Conservation (phyloP, 2,888 invertebrate species). For the Drosophila planitibia region DNA sequence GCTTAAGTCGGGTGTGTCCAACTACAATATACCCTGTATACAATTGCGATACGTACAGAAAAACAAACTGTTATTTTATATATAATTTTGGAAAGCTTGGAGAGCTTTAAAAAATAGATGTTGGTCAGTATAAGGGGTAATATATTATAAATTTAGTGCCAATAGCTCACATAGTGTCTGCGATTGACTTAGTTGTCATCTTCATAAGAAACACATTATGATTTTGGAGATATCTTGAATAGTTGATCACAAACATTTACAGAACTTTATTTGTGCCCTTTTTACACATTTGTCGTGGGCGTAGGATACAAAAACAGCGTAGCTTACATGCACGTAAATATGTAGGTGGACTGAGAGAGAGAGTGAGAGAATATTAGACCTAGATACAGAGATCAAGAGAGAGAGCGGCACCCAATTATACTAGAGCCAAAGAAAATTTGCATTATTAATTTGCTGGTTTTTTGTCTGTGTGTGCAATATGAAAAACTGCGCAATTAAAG, state of each 20-base stretch:
- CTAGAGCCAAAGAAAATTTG: slow-evolving; percentile 50
- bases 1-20: neutral
- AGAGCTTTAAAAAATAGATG: neutral
- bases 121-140: neutral
- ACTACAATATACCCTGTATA: neutral
- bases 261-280: slow-evolving; percentile 1
- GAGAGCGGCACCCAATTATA: slow-evolving; percentile 36
- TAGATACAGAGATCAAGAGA: slow-evolving; percentile 1
- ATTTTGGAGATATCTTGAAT: neutral
- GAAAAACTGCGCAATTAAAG: slow-evolving; percentile 75
- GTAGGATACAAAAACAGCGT: slow-evolving; percentile 23
- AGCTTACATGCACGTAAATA: slow-evolving; percentile 27
- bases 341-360: slow-evolving; percentile 25
- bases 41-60: neutral
- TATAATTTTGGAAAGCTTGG: neutral
- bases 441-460: slow-evolving; percentile 57
- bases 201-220: neutral
- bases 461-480: slow-evolving; percentile 25
- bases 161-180: neutral
- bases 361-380: slow-evolving; percentile 2
- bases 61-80: neutral
- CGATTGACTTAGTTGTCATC: neutral
- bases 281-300: neutral
- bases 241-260: neutral
- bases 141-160: neutral